Conservation (phyloP, 53 echinoderm and acorn worm genomes). For the Hippasteria phrygiana region DNA sequence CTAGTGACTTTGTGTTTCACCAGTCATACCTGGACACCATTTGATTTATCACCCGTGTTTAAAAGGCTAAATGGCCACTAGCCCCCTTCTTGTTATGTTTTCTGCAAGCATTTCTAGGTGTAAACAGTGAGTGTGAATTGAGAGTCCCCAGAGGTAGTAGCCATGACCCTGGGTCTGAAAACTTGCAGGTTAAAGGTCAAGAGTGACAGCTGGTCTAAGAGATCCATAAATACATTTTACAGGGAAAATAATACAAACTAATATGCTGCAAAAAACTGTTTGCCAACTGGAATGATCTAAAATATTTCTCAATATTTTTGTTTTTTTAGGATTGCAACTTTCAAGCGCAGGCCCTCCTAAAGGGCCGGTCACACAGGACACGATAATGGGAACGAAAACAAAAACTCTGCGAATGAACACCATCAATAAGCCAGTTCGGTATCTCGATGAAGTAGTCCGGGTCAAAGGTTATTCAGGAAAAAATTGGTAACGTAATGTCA, state of each 20-base stretch:
- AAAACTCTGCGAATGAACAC: too few species aligned
- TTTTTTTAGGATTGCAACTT: too few species aligned
- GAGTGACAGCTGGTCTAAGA: constrained; percentile 29
- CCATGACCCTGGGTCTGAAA: constrained; percentile 31
- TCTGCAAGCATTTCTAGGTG: constrained; percentile 6
- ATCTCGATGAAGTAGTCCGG: too few species aligned
- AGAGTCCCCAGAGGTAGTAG: constrained; percentile 36
- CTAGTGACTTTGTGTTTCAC: constrained; percentile 51
- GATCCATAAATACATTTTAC: neutral
- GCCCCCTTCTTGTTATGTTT: constrained; percentile 26
- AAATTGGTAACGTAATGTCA: too few species aligned
- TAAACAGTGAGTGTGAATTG: constrained; percentile 51
- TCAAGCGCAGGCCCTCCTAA: too few species aligned
- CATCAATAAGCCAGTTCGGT: too few species aligned
- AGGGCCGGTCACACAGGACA: too few species aligned
- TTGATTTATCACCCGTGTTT: neutral
- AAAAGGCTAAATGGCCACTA: constrained; percentile 27
- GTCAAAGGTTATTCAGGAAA: too few species aligned
- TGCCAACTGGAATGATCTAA: too few species aligned
- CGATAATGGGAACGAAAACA: too few species aligned
- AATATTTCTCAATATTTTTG: too few species aligned
- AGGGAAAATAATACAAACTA: neutral
- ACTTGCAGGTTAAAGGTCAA: constrained; percentile 25
- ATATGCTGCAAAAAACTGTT: too few species aligned
- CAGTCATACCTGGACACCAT: neutral